Percentiles rank a stretch among this genome's conserved stretches.
Conservation (phyloP, 53 echinoderm and acorn worm genomes). For the Echinometra lucunter region DNA sequence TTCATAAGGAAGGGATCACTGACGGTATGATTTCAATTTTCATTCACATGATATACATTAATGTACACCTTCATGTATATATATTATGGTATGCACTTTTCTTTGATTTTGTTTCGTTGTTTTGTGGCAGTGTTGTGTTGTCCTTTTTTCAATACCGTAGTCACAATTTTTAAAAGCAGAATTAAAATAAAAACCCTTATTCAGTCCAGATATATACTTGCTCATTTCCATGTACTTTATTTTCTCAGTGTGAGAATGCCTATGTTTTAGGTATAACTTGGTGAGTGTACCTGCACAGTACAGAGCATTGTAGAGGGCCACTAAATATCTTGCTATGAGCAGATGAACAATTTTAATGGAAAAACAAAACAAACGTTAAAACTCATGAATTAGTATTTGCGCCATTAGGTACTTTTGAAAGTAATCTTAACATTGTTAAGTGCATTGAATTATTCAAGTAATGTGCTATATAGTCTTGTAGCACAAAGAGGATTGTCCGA, state of each 20-base stretch:
- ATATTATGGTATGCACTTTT: constrained; percentile 20
- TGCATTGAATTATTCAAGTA: too few species aligned
- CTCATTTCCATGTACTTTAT: neutral
- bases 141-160: neutral
- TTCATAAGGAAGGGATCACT: constrained; percentile 46
- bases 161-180: constrained; percentile 41
- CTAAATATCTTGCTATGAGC: neutral
- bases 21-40: constrained; percentile 55
- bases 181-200: constrained; percentile 14
- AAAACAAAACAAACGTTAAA: too few species aligned
- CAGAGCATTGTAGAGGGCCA: neutral
- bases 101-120: neutral
- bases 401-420: too few species aligned
- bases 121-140: constrained; percentile 22
- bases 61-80: constrained; percentile 24
- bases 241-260: neutral
- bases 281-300: neutral
- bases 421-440: too few species aligned
- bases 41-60: neutral
- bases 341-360: neutral
- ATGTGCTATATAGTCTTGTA: too few species aligned
- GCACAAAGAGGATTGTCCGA: neutral
- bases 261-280: neutral
- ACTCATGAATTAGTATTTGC: too few species aligned
- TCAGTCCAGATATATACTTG: neutral